Evolutionary conservation across 2,888 invertebrate genomes (phyloP).

Genomic region (Gymnoscelis rufifasciata): DNA sequence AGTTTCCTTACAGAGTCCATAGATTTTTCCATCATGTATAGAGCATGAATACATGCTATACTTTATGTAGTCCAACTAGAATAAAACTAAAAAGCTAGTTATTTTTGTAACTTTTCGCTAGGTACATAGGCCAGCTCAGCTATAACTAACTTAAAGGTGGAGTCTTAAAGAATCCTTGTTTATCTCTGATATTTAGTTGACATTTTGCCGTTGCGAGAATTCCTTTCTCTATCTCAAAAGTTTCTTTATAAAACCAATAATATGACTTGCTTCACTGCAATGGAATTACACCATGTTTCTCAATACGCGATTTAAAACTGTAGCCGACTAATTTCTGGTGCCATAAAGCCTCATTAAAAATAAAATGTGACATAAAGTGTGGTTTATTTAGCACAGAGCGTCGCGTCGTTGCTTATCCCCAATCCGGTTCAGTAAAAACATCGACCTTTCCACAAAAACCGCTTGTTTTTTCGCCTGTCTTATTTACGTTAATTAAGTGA

Average conservation of each 20-base stretch:
- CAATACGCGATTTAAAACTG: no score
- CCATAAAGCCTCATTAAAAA: conserved; percentile 60
- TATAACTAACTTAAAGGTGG: conserved; percentile 1
- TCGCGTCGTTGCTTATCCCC: conserved; percentile 32
- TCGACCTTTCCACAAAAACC: conserved; percentile 52
- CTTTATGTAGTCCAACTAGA: no score
- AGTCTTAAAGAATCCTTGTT: conserved; percentile 2
- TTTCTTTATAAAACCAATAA: not conserved
- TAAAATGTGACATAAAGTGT: conserved; percentile 64
- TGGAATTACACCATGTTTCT: not conserved
- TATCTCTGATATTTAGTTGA: conserved; percentile 13
- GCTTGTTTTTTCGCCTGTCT: conserved; percentile 69
- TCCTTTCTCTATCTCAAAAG: conserved; percentile 9
- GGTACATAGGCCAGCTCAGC: no score
- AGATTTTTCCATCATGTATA: no score
- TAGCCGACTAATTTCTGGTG: conserved; percentile 40
- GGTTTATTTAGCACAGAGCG: conserved; percentile 46
- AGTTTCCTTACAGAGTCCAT: no score
- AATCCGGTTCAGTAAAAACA: conserved; percentile 62
- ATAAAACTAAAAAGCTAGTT: no score
- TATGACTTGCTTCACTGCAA: not conserved
- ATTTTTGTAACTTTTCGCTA: no score
- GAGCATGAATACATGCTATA: no score
- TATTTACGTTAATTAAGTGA: conserved; percentile 78
- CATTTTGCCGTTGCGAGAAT: conserved; percentile 10